Evolutionary conservation across 2,113 vertebrate species (phyloP).

Genomic region (Grus americana): DNA sequence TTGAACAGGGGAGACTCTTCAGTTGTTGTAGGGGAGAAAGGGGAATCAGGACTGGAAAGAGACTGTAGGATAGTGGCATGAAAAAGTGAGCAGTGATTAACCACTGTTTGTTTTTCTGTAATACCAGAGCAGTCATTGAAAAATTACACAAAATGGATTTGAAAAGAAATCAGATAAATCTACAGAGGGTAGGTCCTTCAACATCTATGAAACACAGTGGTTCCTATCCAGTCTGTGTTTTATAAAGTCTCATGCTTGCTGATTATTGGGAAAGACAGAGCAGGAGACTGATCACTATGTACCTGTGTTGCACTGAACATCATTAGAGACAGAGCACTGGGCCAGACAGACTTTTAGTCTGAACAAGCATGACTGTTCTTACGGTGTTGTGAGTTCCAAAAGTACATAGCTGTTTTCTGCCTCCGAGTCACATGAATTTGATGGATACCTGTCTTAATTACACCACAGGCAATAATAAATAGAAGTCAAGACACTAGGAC

Average conservation of each 20-base stretch:
- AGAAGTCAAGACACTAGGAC: not conserved
- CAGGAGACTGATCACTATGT: not conserved
- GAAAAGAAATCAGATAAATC: not conserved
- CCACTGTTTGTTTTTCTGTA: not conserved
- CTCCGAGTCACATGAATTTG: not conserved
- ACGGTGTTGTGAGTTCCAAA: not conserved
- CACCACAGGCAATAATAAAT: not conserved
- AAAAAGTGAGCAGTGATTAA: not conserved
- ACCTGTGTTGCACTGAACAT: not conserved
- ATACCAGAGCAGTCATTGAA: not conserved
- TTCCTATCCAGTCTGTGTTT: not conserved
- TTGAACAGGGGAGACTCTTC: no score
- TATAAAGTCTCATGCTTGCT: not conserved
- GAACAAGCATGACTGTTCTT: not conserved
- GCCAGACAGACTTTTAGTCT: not conserved
- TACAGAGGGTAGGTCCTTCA: not conserved
- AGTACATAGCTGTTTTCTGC: not conserved
- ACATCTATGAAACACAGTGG: not conserved
- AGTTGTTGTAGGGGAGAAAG: not conserved
- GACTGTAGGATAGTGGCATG: not conserved
- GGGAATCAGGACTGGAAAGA: not conserved
- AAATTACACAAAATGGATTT: not conserved
- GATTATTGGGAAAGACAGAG: not conserved
- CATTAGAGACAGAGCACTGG: not conserved
- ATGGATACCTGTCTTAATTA: not conserved